Evolutionary conservation across 2,113 vertebrate genomes (phyloP), one percentile per base, ranked within the genome.

Genomic region (Phylloscopus trochilus): DNA sequence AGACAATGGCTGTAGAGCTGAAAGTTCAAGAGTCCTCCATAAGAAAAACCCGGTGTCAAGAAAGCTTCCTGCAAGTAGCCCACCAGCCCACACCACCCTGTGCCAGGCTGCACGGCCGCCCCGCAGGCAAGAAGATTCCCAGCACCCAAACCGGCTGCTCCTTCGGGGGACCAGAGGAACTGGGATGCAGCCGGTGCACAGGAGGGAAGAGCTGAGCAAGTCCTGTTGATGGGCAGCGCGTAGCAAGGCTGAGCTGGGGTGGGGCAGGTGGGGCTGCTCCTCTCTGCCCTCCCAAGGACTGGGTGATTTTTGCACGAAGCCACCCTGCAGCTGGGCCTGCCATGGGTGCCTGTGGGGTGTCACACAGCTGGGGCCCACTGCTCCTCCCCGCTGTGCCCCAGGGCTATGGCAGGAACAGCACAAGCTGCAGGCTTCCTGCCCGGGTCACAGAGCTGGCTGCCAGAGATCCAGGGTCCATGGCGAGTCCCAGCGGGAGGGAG

Each of bases 321-420:
- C 5, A 0, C 46, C 70, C 63, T 11, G 53, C 74, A 39, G 53
- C 35, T 6, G 41, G 62, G 49, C 30, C 78, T 8, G 37, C 46
- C 1, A 0, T 8, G 12, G 28, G 72, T 55, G 64, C 78, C 82
- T 8, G 1, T 0, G 0, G 23, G 55, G 31, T 62, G 24, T n/a
- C n/a, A 4, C 70, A 7, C 43, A 26, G 43, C 51, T 15, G 2
- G n/a, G 37, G 22, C 26, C 52, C 1, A 1, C 37, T 24, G 68
- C 87, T 86, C 14, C 91, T 44, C 26, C 72, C 26, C 0, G 2
- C 58, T 5, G 59, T 26, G 6, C 56, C 66, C 56, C 0, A 0
- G 59, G 12, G n/a, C 58, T 0, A 0, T 2, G 3, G 72, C 31
- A 64, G 59, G 49, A 80, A 22, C 73, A 52, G 41, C 0, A 0